Evolutionary conservation across 2,113 vertebrate species (phyloP).

Genomic region (Promerops cafer): DNA sequence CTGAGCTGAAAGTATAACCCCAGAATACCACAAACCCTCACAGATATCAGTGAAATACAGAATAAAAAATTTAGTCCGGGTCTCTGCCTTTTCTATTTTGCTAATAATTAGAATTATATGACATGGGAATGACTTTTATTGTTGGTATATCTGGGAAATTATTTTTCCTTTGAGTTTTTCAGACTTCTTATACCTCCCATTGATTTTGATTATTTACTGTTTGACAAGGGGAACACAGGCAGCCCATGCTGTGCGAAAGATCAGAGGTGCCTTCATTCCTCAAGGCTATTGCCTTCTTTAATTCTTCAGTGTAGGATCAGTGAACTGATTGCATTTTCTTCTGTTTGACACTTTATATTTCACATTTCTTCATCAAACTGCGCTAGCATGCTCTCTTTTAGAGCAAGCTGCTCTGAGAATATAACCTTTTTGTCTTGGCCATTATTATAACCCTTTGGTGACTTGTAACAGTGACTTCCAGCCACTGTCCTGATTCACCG

Average conservation of each 20-base stretch:
- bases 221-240: conserved; percentile 55
- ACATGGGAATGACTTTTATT: not conserved
- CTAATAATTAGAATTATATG: conserved; percentile 18
- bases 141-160: conserved; percentile 28
- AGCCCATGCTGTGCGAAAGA: conserved; percentile 61
- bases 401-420: conserved; percentile 3
- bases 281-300: conserved; percentile 68
- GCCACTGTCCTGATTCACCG: not conserved
- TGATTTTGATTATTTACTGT: conserved; percentile 71
- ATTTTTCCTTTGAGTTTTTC: conserved; percentile 45
- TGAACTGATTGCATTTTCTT: conserved; percentile 63
- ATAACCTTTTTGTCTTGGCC: conserved; percentile 23
- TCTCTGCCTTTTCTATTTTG: conserved; percentile 12
- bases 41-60: not conserved
- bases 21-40: not conserved
- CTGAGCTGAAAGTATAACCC: not conserved
- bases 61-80: not conserved
- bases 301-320: conserved; percentile 64
- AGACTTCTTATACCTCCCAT: conserved; percentile 50
- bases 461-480: not conserved
- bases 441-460: conserved; percentile 2
- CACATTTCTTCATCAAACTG: conserved; percentile 58
- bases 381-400: not conserved
- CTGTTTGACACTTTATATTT: conserved; percentile 57
- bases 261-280: conserved; percentile 64